Base-by-base conservation (phyloP, 2,888 invertebrate genomes). In the Dryadula phaetusa region DNA sequence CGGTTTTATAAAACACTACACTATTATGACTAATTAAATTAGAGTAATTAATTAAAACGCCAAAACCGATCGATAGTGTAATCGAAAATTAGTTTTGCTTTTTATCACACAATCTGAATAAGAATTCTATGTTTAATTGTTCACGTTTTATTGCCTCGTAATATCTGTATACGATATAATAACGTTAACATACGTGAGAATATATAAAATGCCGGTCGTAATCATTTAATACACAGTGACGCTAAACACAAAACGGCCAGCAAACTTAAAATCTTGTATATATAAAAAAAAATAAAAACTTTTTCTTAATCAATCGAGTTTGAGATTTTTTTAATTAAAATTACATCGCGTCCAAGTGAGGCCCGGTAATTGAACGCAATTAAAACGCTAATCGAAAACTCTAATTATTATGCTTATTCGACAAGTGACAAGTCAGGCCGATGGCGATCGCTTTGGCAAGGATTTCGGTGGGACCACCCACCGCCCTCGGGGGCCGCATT, bases 331-430 rank as follows among this genome's bases (percentile, higher is more conserved):
- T 67, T 25, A 58, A 62, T 64, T 52, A 66, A 69, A 68, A 44
- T 66, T 60, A 67, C 60, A 64, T 64, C 56, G 61, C 53, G 62
- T 44, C 64, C 46, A 52, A 46, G 60, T 53, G 67, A 62, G 37
- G 62, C 25, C 53, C 67, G 47, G 61, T 70, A 73, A 73, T 73
- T 70, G 62, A 70, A 81, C 77, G 77, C 76, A 80, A 80, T 78
- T 79, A 81, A 83, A 84, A 81, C 82, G 80, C 85, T 86, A 89
- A 87, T 88, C 86, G 85, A 86, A 85, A 87, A 88, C 87, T 90
- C 90, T 88, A 88, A 90, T 90, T 89, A 90, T 88, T 85, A 88
- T 91, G 88, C 88, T 90, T 89, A 90, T 92, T 91, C 89, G 90
- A 88, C 90, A 89, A 90, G 92, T 91, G 92, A 90, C 91, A 91